These are phyloP conservation scores for Anoplophora glabripennis DNA, from an alignment of 1,140 invertebrate species.

Conservation along the genomic window DNA sequence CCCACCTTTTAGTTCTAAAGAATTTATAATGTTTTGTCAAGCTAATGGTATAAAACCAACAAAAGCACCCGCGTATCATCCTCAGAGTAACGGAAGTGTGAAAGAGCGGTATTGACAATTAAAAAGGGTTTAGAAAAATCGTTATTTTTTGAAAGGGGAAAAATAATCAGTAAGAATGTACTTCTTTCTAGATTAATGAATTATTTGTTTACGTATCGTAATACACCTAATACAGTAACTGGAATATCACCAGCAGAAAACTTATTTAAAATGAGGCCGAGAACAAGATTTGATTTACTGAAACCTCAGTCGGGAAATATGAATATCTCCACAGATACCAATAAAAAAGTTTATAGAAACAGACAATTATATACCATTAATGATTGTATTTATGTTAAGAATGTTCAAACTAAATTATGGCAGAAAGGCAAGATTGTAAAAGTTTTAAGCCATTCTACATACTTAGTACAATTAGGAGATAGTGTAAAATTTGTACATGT, in stretches of 20 bases:
- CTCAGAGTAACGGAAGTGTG: slow-evolving; percentile 25
- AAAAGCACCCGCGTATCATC: slow-evolving; percentile 17
- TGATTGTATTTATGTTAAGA: too few species aligned
- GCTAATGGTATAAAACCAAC: slow-evolving; percentile 16
- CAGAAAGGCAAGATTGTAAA: slow-evolving; percentile 18
- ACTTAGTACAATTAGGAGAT: slow-evolving; percentile 5
- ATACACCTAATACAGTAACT: not conserved
- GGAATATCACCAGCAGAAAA: too few species aligned
- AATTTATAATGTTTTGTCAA: slow-evolving; percentile 20
- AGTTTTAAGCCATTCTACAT: slow-evolving; percentile 4
- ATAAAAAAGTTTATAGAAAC: too few species aligned
- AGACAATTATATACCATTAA: too few species aligned
- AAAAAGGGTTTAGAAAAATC: not conserved
- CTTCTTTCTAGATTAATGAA: too few species aligned
- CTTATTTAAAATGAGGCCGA: too few species aligned
- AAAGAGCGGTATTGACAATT: slow-evolving; percentile 33
- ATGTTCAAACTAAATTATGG: slow-evolving; percentile 20
- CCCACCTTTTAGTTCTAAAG: slow-evolving; percentile 25
- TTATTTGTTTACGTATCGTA: not conserved
- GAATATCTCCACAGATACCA: too few species aligned
- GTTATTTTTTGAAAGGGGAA: not conserved
- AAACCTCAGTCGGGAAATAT: too few species aligned
- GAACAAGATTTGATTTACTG: too few species aligned
- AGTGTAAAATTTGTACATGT: not conserved
- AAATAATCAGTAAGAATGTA: not conserved